Percentiles rank a stretch among this genome's conserved stretches.
These are phyloP conservation scores for Brachionus asplanchnoidis DNA, from an alignment of 1,140 invertebrate species.

Conservation along the genomic window DNA sequence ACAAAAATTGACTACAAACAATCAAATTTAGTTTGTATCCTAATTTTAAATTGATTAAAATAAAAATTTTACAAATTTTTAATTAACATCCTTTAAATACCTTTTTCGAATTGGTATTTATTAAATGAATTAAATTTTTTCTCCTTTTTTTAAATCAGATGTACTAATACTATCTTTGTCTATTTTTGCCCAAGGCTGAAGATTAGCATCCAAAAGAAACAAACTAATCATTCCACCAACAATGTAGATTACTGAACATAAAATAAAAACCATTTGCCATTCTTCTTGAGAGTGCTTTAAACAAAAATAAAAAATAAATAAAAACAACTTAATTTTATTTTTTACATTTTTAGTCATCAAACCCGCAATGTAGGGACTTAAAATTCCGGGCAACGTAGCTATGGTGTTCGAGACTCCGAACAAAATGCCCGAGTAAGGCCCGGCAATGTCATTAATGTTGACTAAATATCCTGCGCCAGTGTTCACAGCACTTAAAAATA, in stretches of 20 bases:
- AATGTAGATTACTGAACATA: slow-evolving; percentile 23
- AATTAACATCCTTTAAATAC: not conserved
- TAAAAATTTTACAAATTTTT: not conserved
- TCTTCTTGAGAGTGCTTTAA: not conserved
- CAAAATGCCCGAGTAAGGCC: slow-evolving; percentile 64
- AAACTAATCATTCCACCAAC: not conserved
- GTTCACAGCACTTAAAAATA: not conserved
- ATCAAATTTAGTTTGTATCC: not conserved
- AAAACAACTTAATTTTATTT: slow-evolving; percentile 42
- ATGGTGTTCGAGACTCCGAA: slow-evolving; percentile 81
- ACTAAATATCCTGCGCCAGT: slow-evolving; percentile 39
- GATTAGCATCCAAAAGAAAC: not conserved
- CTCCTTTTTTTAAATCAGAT: not conserved
- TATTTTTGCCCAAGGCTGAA: slow-evolving; percentile 2
- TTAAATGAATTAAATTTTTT: not conserved
- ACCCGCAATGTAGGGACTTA: slow-evolving; percentile 55
- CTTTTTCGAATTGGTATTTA: not conserved
- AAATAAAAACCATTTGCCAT: slow-evolving; percentile 20
- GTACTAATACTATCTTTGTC: not conserved
- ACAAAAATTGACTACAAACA: not conserved
- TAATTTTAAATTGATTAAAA: not conserved
- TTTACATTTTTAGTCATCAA: slow-evolving; percentile 48
- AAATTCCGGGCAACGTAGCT: slow-evolving; percentile 78
- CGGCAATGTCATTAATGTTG: slow-evolving; percentile 44
- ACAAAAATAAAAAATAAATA: not conserved